These are phyloP conservation scores for Drosophila neonasuta DNA, from an alignment of 2,888 invertebrate species.

Conservation along the genomic window DNA sequence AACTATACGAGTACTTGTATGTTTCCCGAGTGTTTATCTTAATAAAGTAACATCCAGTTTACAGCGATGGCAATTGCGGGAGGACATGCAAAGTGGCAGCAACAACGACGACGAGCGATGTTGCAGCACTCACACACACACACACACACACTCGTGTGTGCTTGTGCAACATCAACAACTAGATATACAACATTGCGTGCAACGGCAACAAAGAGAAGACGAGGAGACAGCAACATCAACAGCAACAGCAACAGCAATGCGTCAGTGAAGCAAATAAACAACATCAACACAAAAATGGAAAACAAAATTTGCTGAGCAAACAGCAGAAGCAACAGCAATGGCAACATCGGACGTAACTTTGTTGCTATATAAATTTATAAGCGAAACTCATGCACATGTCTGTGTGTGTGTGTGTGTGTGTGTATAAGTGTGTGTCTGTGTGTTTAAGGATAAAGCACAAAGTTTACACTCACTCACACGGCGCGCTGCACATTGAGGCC, in stretches of 20 bases:
- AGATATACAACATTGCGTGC: conserved; percentile 53
- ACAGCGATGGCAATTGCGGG: conserved; percentile 18
- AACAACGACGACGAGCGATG: background rate
- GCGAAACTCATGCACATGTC: conserved; percentile 58
- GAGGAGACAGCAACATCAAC: conserved; percentile 2
- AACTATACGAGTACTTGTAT: background rate
- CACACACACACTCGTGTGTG: background rate
- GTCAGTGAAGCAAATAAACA: conserved; percentile 71
- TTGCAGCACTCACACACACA: background rate
- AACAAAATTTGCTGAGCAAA: conserved; percentile 69
- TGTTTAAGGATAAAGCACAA: conserved; percentile 74
- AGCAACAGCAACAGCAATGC: conserved; percentile 53
- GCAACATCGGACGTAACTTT: conserved; percentile 47
- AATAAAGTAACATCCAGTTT: conserved; percentile 18
- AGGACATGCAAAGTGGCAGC: conserved; percentile 53
- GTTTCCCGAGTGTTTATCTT: conserved; percentile 5
- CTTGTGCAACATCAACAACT: conserved; percentile 20
- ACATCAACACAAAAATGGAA: conserved; percentile 52
- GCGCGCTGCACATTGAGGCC: conserved; percentile 74
- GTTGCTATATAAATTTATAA: conserved; percentile 74
- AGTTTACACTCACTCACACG: conserved; percentile 67
- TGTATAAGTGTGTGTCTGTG: conserved; percentile 11
- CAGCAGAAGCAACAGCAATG: conserved; percentile 22
- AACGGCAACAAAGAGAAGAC: conserved; percentile 14
- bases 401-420: conserved; percentile 14